These are phyloP conservation scores for Dipodomys spectabilis DNA, from an alignment of 2,113 vertebrate species.

Conservation along the genomic window DNA sequence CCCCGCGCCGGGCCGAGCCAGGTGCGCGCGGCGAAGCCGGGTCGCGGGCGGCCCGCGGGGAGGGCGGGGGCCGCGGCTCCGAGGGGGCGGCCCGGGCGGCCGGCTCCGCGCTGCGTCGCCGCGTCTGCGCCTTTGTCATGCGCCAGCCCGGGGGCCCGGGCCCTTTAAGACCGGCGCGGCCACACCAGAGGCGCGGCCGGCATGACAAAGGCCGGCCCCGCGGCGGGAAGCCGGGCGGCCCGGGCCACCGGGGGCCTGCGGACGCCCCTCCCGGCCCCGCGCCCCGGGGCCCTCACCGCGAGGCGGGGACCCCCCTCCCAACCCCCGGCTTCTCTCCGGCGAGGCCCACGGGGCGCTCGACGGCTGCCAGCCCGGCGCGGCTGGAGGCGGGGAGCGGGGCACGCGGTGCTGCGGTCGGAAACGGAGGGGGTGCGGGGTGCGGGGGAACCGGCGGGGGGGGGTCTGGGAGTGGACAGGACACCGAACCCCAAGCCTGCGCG, in stretches of 20 bases:
- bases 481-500: not conserved
- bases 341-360: not conserved
- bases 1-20: conserved; percentile 79
- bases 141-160: conserved; percentile 23
- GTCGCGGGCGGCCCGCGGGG: conserved; percentile 84
- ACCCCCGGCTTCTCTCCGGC: not conserved
- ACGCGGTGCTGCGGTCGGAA: too few relatives aligned
- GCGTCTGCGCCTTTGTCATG: conserved; percentile 70
- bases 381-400: too few relatives aligned
- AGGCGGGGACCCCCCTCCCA: conserved; percentile 21
- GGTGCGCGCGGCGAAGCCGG: conserved; percentile 89
- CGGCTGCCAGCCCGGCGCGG: too few relatives aligned
- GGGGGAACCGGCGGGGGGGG: too few relatives aligned
- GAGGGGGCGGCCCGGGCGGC: conserved; percentile 47
- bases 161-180: conserved; percentile 62
- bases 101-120: conserved; percentile 70
- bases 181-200: conserved; percentile 50
- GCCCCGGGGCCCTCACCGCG: not conserved
- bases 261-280: conserved; percentile 43
- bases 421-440: too few relatives aligned
- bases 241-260: conserved; percentile 78
- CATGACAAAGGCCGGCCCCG: conserved; percentile 82
- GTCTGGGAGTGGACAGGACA: too few relatives aligned
- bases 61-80: conserved; percentile 83
- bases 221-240: conserved; percentile 91